Conservation (phyloP, 1,140 invertebrate species). For the Drosophila ohnishii region DNA sequence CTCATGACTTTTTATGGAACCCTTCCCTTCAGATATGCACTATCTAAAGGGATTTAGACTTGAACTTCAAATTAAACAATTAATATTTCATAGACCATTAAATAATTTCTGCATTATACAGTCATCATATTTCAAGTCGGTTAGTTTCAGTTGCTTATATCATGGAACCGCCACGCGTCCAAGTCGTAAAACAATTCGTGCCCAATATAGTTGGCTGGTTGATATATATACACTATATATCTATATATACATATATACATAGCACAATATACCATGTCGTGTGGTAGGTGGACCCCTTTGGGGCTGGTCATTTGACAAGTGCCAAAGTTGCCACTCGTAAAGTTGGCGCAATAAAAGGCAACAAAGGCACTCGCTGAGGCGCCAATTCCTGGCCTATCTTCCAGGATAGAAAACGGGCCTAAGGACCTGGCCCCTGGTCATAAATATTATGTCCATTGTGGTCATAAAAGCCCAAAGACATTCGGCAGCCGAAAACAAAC, state of each 20-base stretch:
- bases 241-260: conserved; percentile 3
- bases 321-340: conserved; percentile 66
- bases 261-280: neutral
- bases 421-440: conserved; percentile 41
- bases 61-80: conserved; percentile 30
- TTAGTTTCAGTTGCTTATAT: conserved; percentile 13
- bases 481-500: conserved; percentile 36
- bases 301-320: conserved; percentile 65
- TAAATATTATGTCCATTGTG: conserved; percentile 65
- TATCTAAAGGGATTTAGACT: neutral
- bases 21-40: neutral
- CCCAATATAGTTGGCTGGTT: conserved; percentile 33
- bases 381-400: conserved; percentile 12
- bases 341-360: conserved; percentile 59
- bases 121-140: conserved; percentile 27
- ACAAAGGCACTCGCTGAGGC: conserved; percentile 33
- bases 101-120: conserved; percentile 31
- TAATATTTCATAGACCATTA: conserved; percentile 38
- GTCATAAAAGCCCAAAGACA: conserved; percentile 60
- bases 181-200: conserved; percentile 58
- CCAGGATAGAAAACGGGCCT: conserved; percentile 18
- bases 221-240: conserved; percentile 14
- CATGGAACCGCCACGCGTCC: conserved; percentile 36
- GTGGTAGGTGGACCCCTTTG: conserved; percentile 32
- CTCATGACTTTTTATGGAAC: neutral